A percentile compares a stretch with the other conserved stretches of the same genome.
These are phyloP conservation scores for Lagopus muta DNA, from an alignment of 2,113 vertebrate species.

Conservation along the genomic window DNA sequence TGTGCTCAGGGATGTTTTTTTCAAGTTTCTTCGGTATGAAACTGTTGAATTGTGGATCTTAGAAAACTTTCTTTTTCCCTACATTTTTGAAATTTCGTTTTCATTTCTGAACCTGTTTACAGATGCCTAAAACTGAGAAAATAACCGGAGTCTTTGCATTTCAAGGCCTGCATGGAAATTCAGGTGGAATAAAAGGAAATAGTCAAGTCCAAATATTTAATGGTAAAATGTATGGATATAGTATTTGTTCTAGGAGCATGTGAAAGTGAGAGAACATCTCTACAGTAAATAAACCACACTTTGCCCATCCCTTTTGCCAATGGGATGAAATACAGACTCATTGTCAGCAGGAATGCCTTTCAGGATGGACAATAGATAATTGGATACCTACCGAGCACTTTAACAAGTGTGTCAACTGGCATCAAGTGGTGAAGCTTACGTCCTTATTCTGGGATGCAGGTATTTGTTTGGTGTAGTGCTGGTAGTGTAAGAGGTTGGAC, in stretches of 20 bases:
- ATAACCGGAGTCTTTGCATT: neutral
- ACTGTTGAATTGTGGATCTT: neutral
- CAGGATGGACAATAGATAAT: constrained; percentile 30
- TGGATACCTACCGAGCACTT: constrained; percentile 40
- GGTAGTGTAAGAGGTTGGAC: neutral
- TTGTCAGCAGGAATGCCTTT: constrained; percentile 44
- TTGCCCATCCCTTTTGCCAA: constrained; percentile 15
- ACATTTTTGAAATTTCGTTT: neutral
- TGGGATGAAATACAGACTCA: constrained; percentile 28
- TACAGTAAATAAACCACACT: constrained; percentile 39
- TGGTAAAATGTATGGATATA: neutral
- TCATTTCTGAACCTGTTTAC: neutral
- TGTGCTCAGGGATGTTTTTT: neutral
- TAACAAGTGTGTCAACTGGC: constrained; percentile 46
- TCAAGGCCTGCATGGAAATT: constrained; percentile 10
- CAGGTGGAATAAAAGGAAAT: neutral
- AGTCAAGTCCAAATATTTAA: constrained; percentile 41
- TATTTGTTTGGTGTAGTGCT: constrained; percentile 14
- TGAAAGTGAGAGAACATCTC: constrained; percentile 41
- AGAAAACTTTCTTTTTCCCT: neutral
- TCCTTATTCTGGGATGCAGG: constrained; percentile 14
- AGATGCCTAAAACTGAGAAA: neutral
- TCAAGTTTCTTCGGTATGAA: neutral
- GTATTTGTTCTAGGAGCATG: constrained; percentile 26
- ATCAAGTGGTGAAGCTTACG: constrained; percentile 13